phyloP scores from a whole-genome alignment of 2,888 invertebrate species.

The Gonocerus acuteangulatus region DNA sequence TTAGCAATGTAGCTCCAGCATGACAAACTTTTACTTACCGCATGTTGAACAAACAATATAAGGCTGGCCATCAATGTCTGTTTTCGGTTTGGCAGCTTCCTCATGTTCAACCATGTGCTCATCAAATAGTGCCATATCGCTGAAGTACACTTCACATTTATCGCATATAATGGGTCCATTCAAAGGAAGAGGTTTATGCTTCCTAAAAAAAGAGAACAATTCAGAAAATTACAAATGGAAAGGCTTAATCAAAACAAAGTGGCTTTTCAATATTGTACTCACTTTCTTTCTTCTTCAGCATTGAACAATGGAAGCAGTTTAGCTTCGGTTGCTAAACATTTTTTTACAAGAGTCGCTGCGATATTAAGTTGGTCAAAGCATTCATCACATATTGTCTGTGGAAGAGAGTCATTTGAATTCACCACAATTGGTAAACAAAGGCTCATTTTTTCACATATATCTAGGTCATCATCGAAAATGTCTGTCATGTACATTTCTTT shows the following conservation, averaged over 20 bases:
- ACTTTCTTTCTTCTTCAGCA: no score
- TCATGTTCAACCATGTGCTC: conserved; percentile 25
- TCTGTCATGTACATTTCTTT: conserved; percentile 16
- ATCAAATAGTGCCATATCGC: conserved; percentile 22
- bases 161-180: conserved; percentile 27
- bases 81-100: conserved; percentile 1
- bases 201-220: conserved; percentile 3
- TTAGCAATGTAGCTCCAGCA: no score
- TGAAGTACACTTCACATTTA: conserved; percentile 21
- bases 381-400: conserved; percentile 26
- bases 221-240: no score
- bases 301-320: background rate
- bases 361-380: conserved; percentile 19
- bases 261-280: no score
- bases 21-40: conserved; percentile 11
- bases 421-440: conserved; percentile 28
- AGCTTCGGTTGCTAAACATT: conserved; percentile 18
- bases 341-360: conserved; percentile 16
- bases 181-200: conserved; percentile 14
- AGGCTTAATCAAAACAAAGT: no score
- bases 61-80: background rate
- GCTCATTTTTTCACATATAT: conserved; percentile 35
- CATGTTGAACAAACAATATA: conserved; percentile 25
- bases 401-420: conserved; percentile 23
- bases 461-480: conserved; percentile 16